Evolutionary conservation across 2,797 vertebrate genomes (phyloP).

Genomic region (Characodon lateralis): DNA sequence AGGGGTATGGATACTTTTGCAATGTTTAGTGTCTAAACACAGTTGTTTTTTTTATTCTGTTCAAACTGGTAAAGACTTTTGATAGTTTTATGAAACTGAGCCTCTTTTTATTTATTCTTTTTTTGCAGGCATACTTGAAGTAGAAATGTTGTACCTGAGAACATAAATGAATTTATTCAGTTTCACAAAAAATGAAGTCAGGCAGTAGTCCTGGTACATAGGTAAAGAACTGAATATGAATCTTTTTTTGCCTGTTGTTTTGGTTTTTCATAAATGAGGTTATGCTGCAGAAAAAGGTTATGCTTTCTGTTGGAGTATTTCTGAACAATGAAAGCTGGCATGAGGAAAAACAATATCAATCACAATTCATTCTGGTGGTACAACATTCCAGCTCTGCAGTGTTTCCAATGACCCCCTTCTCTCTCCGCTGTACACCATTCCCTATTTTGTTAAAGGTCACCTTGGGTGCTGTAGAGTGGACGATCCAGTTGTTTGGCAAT

Average conservation of each 20-base stretch:
- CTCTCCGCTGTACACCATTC: conserved; percentile 25
- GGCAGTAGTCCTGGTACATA: not conserved
- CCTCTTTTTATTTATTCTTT: too few relatives aligned
- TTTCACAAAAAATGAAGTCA: not conserved
- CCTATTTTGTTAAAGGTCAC: conserved; percentile 69
- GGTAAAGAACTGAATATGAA: not conserved
- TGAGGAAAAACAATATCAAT: conserved; percentile 25
- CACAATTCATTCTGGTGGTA: conserved; percentile 45
- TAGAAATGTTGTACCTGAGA: not conserved
- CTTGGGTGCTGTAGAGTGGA: conserved; percentile 59
- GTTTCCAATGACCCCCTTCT: conserved; percentile 33
- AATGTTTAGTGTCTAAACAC: not conserved
- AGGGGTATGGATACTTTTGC: not conserved
- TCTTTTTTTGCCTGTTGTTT: not conserved
- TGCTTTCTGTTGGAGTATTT: conserved; percentile 22
- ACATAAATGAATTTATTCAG: not conserved
- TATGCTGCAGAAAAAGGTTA: conserved; percentile 5
- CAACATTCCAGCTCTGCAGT: conserved; percentile 22
- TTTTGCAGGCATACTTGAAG: not conserved
- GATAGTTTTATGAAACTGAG: too few relatives aligned
- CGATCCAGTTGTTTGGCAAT: conserved; percentile 69
- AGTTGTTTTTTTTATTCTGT: not conserved
- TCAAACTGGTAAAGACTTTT: not conserved
- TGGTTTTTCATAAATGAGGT: conserved; percentile 3
- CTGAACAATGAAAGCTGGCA: conserved; percentile 8